Evolutionary conservation across 2,888 invertebrate species (phyloP), one percentile per base, ranked within the genome.

Genomic region (Dryadula phaetusa): DNA sequence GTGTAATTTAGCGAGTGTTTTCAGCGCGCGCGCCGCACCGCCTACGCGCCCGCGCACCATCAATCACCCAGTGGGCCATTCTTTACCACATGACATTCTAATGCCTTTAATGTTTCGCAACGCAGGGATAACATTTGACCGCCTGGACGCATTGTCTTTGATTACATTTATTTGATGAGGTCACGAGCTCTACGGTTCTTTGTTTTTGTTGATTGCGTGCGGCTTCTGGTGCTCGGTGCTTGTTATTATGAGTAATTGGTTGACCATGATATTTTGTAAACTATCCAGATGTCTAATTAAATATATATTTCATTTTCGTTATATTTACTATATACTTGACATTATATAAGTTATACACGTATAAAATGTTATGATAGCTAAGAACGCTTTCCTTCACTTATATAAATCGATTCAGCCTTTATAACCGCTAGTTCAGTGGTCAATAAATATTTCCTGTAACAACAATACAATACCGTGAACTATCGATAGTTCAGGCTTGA

Each of bases 31-130:
- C 75, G 80, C 75, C 73, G 76, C 79, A 78, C 84, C 84, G 83
- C 88, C 86, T 82, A 87, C 87, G 81, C 84, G 77, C 72, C 67
- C 65, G 71, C 70, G 65, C 74, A 77, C 83, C 81, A 91, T 90
- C 90, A 89, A 90, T 91, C 92, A 89, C 77, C 72, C 77, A 72
- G 77, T 78, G 78, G 78, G 81, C 84, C 80, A 82, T 85, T 82
- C 81, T 83, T 86, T 86, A 84, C 82, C 83, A 79, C 82, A 82
- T 85, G 90, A 88, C 90, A 83, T 84, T 87, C 85, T 90, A 89
- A 90, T 90, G 85, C 82, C 79, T 79, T 77, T 77, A 77, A 79
- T 84, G 82, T 86, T 84, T 86, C 79, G 85, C 80, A 83, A 81
- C 70, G 80, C 77, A 77, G 81, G 79, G 81, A 78, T 82, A 82